A percentile compares a stretch with the other conserved stretches of the same genome.
Conservation (phyloP, 2,797 vertebrate species). For the Chiroxiphia lanceolata region DNA sequence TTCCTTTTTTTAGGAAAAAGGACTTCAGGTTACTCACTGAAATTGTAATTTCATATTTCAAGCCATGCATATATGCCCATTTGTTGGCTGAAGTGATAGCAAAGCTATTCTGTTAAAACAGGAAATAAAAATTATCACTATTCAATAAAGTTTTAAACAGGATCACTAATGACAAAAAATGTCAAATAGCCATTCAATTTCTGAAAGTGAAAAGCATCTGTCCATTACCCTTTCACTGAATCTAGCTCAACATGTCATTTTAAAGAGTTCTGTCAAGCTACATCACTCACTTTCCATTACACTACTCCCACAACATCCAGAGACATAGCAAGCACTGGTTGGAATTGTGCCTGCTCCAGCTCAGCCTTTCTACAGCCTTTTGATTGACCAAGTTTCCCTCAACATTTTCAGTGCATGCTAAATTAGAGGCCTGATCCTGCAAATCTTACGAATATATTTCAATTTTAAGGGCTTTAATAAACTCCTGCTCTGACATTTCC, state of each 20-base stretch:
- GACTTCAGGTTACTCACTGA: not conserved
- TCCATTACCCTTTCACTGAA: constrained; percentile 15
- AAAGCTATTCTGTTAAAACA: not conserved
- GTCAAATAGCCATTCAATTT: constrained; percentile 5
- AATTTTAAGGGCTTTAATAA: not conserved
- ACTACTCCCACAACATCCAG: not conserved
- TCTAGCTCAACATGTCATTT: constrained; percentile 1
- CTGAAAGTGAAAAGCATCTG: constrained; percentile 31
- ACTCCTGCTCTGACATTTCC: not conserved
- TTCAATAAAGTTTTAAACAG: constrained; percentile 1
- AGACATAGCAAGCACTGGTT: not conserved
- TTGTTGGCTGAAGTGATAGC: not conserved
- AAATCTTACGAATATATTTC: not conserved
- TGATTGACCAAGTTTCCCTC: not conserved
- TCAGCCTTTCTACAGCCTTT: not conserved
- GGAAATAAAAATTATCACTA: not conserved
- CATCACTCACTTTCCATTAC: constrained; percentile 12
- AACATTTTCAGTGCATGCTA: not conserved
- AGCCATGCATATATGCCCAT: not conserved
- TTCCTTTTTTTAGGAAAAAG: not conserved
- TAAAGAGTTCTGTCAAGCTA: constrained; percentile 31
- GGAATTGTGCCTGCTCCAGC: not conserved
- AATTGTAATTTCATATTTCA: not conserved
- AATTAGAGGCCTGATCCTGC: not conserved
- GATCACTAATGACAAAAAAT: not conserved